These are phyloP conservation scores for Empis livida DNA, from an alignment of 2,888 invertebrate genomes.

Conservation along the genomic window DNA sequence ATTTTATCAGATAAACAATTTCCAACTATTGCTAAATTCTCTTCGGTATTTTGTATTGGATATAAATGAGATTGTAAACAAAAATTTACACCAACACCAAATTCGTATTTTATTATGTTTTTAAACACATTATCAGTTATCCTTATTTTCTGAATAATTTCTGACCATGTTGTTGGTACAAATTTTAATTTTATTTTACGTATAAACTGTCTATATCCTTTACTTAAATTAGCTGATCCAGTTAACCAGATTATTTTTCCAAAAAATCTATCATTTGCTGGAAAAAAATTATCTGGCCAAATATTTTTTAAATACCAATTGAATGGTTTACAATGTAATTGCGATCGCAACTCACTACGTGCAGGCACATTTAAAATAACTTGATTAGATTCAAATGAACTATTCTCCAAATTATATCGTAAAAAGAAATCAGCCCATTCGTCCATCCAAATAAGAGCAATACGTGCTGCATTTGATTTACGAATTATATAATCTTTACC, in stretches of 20 bases:
- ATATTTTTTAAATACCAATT: conserved; percentile 89
- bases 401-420: conserved; percentile 49
- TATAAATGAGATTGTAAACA: conserved; percentile 23
- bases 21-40: conserved; percentile 15
- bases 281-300: conserved; percentile 95
- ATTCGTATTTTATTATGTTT: conserved; percentile 24
- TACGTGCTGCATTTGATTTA: conserved; percentile 82
- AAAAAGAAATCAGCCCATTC: conserved; percentile 90
- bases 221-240: conserved; percentile 23
- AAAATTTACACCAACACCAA: conserved; percentile 23
- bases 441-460: conserved; percentile 96
- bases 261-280: conserved; percentile 73
- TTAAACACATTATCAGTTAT: conserved; percentile 21
- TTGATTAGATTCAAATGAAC: background rate
- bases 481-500: conserved; percentile 68
- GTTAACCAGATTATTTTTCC: conserved; percentile 55
- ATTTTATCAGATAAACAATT: conserved; percentile 26
- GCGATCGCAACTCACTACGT: conserved; percentile 54
- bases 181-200: conserved; percentile 21
- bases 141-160: conserved; percentile 24
- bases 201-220: conserved; percentile 24
- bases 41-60: conserved; percentile 13
- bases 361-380: conserved; percentile 37
- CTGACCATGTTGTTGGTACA: conserved; percentile 23
- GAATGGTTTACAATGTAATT: conserved; percentile 72